Evolutionary conservation across 2,113 vertebrate species (phyloP).

Genomic region (Gavia stellata): DNA sequence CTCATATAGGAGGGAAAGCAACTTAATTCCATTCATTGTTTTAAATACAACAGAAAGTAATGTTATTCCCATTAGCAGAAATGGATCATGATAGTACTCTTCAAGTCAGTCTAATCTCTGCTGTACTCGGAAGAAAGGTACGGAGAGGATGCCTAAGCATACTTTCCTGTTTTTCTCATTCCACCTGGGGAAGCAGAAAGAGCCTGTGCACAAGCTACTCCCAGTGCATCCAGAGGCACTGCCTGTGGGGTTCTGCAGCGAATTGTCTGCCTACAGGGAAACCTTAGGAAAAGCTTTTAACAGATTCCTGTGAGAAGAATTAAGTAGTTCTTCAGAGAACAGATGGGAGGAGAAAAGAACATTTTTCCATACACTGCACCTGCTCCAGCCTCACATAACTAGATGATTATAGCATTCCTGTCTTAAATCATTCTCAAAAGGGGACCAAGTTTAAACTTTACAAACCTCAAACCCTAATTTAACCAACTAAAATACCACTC

Average conservation of each 20-base stretch:
- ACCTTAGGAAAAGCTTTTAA: conserved; percentile 3
- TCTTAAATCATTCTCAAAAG: conserved; percentile 43
- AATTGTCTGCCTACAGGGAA: conserved; percentile 4
- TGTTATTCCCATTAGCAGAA: not conserved
- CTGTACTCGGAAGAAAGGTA: not conserved
- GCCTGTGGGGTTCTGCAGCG: not conserved
- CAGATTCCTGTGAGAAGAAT: conserved; percentile 27
- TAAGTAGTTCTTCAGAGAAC: conserved; percentile 22
- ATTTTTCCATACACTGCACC: conserved; percentile 35
- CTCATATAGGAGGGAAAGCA: not conserved
- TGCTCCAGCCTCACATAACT: conserved; percentile 44
- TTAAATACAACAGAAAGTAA: not conserved
- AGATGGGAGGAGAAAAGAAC: conserved; percentile 20
- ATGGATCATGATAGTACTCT: not conserved
- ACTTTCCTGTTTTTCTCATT: not conserved
- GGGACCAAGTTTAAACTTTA: conserved; percentile 35
- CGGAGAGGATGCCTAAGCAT: not conserved
- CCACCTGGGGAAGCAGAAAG: not conserved
- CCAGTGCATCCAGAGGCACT: not conserved
- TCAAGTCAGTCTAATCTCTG: not conserved
- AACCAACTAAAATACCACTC: conserved; percentile 47
- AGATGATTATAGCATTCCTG: conserved; percentile 46
- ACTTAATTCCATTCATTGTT: not conserved
- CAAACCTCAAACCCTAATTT: conserved; percentile 54
- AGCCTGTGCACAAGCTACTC: not conserved